Evolutionary conservation across 2,888 invertebrate genomes (phyloP).

Genomic region (Agrilus biguttatus): DNA sequence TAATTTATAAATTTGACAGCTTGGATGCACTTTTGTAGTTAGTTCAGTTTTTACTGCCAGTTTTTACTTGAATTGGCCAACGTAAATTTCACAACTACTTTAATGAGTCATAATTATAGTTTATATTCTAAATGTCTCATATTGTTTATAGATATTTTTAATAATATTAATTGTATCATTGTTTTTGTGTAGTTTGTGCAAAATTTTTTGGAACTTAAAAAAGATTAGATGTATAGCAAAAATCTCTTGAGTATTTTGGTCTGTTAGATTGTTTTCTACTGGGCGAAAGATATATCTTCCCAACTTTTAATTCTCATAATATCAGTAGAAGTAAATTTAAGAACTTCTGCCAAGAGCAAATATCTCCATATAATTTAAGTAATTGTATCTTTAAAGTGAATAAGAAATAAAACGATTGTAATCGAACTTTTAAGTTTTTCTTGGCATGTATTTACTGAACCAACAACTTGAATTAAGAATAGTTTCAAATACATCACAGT

Average conservation of each 20-base stretch:
- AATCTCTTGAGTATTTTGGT: too few relatives aligned
- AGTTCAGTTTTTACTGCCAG: conserved; percentile 16
- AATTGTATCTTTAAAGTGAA: conserved; percentile 8
- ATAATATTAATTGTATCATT: conserved; percentile 1
- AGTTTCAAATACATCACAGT: too few relatives aligned
- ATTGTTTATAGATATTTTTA: neutral
- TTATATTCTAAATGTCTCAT: too few relatives aligned
- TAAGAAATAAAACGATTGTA: conserved; percentile 13
- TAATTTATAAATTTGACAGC: conserved; percentile 8
- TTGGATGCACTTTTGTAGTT: conserved; percentile 10
- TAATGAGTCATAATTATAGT: too few relatives aligned
- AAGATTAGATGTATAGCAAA: too few relatives aligned
- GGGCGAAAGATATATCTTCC: too few relatives aligned
- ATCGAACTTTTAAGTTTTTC: conserved; percentile 11
- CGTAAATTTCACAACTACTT: too few relatives aligned
- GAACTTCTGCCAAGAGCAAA: neutral
- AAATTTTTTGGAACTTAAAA: neutral
- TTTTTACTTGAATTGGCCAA: conserved; percentile 10
- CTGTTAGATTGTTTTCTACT: too few relatives aligned
- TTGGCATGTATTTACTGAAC: conserved; percentile 18
- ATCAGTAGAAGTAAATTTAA: neutral
- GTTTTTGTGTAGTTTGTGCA: conserved; percentile 2
- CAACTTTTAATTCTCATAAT: too few relatives aligned
- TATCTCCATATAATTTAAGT: conserved; percentile 1
- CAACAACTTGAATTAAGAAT: conserved; percentile 6